These are phyloP conservation scores for Ranitomeya imitator DNA, from an alignment of 2,113 vertebrate species.

Conservation along the genomic window DNA sequence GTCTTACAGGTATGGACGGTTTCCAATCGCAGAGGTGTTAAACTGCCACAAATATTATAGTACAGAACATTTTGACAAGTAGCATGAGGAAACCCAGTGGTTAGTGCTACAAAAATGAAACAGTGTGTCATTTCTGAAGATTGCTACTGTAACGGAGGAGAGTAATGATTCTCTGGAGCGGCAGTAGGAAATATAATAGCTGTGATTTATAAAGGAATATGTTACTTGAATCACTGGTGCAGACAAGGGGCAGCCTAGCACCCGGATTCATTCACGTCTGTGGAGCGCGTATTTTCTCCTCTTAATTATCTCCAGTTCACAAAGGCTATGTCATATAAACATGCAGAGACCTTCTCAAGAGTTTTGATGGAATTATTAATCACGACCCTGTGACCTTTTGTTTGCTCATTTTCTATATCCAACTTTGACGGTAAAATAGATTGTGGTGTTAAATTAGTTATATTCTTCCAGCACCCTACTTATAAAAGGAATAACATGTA, in stretches of 20 bases:
- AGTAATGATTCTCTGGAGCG: slow-evolving; percentile 18
- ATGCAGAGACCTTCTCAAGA: not conserved
- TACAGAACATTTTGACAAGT: not conserved
- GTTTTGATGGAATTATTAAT: slow-evolving; percentile 6
- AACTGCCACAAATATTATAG: not conserved
- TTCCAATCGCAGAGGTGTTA: not conserved
- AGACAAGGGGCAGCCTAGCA: not conserved
- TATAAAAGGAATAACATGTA: slow-evolving; percentile 1
- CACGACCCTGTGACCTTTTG: not conserved
- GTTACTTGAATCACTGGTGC: slow-evolving; percentile 7
- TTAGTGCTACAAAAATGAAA: not conserved
- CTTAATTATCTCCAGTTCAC: slow-evolving; percentile 1
- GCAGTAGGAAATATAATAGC: slow-evolving; percentile 12
- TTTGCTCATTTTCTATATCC: not conserved
- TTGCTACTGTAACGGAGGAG: slow-evolving; percentile 13
- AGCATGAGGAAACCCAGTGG: not conserved
- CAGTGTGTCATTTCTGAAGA: slow-evolving; percentile 32
- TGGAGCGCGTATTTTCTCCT: not conserved
- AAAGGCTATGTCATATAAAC: slow-evolving; percentile 1
- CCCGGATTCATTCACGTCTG: not conserved
- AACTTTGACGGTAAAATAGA: not conserved
- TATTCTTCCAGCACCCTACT: not conserved
- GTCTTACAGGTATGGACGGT: not conserved
- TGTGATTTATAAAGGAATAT: slow-evolving; percentile 31
- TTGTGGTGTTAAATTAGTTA: not conserved